Evolutionary conservation across 2,888 invertebrate species (phyloP).

Genomic region (Sylvicola fuscatus): DNA sequence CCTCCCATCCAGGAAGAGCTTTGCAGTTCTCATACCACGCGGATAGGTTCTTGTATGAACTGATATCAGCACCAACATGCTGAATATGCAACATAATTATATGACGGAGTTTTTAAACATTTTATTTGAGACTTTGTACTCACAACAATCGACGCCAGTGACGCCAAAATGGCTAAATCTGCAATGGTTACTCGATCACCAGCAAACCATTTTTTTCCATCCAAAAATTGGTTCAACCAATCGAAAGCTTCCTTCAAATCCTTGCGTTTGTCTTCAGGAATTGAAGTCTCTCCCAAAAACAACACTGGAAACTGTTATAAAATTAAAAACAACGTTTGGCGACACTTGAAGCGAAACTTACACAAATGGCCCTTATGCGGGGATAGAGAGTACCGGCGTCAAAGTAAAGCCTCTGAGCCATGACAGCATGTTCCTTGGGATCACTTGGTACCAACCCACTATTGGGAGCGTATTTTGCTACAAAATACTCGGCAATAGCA

Average conservation of each 20-base stretch:
- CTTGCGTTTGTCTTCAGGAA: slow-evolving; percentile 30
- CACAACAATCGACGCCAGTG: slow-evolving; percentile 23
- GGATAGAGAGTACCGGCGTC: slow-evolving; percentile 39
- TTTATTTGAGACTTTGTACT: slow-evolving; percentile 3
- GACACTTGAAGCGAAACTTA: slow-evolving; percentile 14
- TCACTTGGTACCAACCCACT: slow-evolving; percentile 39
- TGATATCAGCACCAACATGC: slow-evolving; percentile 8
- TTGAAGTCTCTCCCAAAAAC: slow-evolving; percentile 33
- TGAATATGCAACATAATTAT: slow-evolving; percentile 1
- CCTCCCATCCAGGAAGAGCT: slow-evolving; percentile 32
- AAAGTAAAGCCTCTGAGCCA: slow-evolving; percentile 40
- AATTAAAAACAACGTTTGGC: not conserved
- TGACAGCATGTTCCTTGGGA: slow-evolving; percentile 30
- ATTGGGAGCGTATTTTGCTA: slow-evolving; percentile 29
- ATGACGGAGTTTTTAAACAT: not conserved
- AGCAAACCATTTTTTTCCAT: slow-evolving; percentile 21
- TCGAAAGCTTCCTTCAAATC: slow-evolving; percentile 35
- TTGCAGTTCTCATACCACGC: slow-evolving; percentile 37
- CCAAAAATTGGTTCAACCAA: slow-evolving; percentile 17
- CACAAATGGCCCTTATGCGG: slow-evolving; percentile 39
- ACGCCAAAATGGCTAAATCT: slow-evolving; percentile 23
- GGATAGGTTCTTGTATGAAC: slow-evolving; percentile 7
- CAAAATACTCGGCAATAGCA: slow-evolving; percentile 40
- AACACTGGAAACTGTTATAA: slow-evolving; percentile 36
- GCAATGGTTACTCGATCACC: slow-evolving; percentile 26